phyloP scores from a whole-genome alignment of 2,888 invertebrate species.

The Stenchaetothrips biformis region DNA sequence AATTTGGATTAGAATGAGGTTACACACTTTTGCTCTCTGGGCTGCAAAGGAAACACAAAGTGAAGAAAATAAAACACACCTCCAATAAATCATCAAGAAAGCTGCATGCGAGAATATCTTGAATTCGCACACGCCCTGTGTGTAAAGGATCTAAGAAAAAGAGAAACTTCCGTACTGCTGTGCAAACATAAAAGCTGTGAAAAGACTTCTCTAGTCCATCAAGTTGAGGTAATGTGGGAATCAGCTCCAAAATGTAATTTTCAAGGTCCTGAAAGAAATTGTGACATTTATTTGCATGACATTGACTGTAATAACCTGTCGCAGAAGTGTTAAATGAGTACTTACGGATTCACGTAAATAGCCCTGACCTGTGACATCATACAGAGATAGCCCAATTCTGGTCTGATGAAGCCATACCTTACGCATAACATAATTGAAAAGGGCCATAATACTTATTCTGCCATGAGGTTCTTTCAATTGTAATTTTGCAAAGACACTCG shows the following conservation, averaged over 20 bases:
- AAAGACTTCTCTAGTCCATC: constrained; percentile 89
- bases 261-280: constrained; percentile 72
- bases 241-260: constrained; percentile 88
- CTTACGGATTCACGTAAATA: constrained; percentile 75
- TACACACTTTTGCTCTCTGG: no score
- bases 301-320: not conserved
- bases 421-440: constrained; percentile 93
- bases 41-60: not conserved
- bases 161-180: constrained; percentile 91
- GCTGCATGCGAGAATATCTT: constrained; percentile 85
- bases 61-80: constrained; percentile 47
- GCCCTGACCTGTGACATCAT: constrained; percentile 89
- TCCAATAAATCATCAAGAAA: constrained; percentile 89
- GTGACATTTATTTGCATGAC: not conserved
- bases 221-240: constrained; percentile 85
- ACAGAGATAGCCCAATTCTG: constrained; percentile 84
- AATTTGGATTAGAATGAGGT: not conserved
- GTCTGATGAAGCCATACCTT: constrained; percentile 95
- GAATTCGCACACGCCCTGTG: constrained; percentile 82
- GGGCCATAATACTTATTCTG: constrained; percentile 77
- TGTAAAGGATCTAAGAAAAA: constrained; percentile 90
- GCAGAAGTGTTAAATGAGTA: constrained; percentile 28
- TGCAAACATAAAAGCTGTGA: constrained; percentile 93
- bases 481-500: constrained; percentile 80
- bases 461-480: constrained; percentile 82